phyloP scores from a whole-genome alignment of 1,140 invertebrate genomes.

The Ooceraea biroi region DNA sequence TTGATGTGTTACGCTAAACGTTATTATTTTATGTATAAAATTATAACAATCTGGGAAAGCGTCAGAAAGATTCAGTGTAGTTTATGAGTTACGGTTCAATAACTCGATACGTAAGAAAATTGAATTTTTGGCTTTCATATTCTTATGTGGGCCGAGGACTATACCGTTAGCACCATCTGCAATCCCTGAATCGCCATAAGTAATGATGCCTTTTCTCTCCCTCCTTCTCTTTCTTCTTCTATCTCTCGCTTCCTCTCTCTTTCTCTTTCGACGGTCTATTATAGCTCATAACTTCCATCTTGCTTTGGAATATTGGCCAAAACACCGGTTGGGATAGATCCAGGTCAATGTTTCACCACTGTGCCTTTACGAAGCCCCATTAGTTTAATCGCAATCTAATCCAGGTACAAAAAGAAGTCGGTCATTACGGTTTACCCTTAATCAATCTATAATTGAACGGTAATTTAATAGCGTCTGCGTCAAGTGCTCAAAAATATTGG shows the following conservation, averaged over 20 bases:
- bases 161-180: not conserved
- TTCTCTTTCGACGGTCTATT: not conserved
- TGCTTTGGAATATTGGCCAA: not conserved
- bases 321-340: not conserved
- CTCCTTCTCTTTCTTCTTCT: too few species aligned
- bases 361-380: not conserved
- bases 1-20: not conserved
- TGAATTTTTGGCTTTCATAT: conserved; percentile 13
- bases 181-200: not conserved
- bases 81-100: not conserved
- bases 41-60: not conserved
- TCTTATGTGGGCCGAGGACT: not conserved
- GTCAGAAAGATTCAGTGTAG: not conserved
- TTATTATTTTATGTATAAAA: too few species aligned
- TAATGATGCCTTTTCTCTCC: too few species aligned
- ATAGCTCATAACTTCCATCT: not conserved
- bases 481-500: not conserved
- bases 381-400: not conserved
- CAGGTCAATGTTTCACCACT: conserved; percentile 7
- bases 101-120: not conserved
- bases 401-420: not conserved
- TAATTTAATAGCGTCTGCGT: not conserved
- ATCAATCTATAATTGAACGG: conserved; percentile 14
- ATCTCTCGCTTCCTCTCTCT: too few species aligned
- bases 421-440: not conserved